phyloP scores from a whole-genome alignment of 2,888 invertebrate species.

The Papilio demoleus region DNA sequence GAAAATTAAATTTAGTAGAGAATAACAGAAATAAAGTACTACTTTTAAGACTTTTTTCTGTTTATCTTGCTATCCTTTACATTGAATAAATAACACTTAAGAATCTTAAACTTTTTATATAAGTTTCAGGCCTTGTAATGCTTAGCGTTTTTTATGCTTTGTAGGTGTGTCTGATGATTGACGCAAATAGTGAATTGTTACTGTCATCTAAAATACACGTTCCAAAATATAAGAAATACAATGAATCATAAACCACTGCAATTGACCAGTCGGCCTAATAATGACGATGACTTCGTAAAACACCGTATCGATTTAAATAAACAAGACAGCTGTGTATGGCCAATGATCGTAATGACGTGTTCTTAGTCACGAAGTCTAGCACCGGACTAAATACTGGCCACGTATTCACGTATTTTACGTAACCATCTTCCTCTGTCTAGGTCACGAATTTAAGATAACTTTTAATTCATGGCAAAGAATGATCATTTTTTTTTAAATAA shows the following conservation, averaged over 20 bases:
- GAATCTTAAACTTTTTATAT: no score
- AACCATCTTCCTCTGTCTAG: not conserved
- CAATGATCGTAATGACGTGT: constrained; percentile 1
- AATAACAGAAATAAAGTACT: not conserved
- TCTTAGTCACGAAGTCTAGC: constrained; percentile 16
- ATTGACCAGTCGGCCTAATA: not conserved
- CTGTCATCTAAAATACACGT: not conserved
- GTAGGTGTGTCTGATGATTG: not conserved
- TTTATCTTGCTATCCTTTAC: no score
- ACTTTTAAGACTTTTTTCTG: not conserved
- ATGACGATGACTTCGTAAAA: not conserved
- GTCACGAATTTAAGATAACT: not conserved
- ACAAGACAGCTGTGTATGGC: not conserved
- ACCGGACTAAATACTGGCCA: not conserved
- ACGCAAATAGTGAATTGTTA: not conserved
- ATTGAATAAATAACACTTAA: no score
- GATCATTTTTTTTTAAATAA: not conserved
- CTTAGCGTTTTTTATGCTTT: not conserved
- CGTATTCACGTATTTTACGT: not conserved
- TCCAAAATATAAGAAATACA: not conserved
- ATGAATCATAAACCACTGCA: constrained; percentile 2
- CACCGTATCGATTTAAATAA: not conserved
- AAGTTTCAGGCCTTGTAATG: no score
- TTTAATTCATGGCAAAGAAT: not conserved
- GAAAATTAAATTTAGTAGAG: not conserved